Percentiles rank a stretch among this genome's conserved stretches.
Evolutionary conservation across 2,113 vertebrate species (phyloP).

Genomic region (Etheostoma spectabile): DNA sequence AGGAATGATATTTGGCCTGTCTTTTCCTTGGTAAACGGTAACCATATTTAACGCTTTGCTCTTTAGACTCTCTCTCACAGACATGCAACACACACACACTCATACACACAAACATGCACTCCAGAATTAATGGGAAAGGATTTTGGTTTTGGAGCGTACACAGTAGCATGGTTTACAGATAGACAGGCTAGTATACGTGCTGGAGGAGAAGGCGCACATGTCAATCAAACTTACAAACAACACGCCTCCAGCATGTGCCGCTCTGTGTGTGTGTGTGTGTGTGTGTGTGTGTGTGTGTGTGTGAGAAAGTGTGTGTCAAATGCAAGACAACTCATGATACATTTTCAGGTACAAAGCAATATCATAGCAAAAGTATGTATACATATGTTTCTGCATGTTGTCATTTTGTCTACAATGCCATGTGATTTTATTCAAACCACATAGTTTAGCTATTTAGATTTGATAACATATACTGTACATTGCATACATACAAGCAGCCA

Average conservation of each 20-base stretch:
- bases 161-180: constrained; percentile 44
- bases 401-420: neutral
- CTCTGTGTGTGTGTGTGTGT: too few species aligned
- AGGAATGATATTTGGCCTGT: neutral
- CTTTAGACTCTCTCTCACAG: neutral
- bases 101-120: constrained; percentile 4
- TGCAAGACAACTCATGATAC: neutral
- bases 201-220: constrained; percentile 31
- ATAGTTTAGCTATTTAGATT: neutral
- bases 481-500: neutral
- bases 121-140: constrained; percentile 28
- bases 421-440: neutral
- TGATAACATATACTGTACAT: neutral
- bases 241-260: constrained; percentile 18
- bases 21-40: constrained; percentile 1
- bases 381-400: neutral
- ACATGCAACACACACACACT: constrained; percentile 10
- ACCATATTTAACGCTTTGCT: constrained; percentile 10
- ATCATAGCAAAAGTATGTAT: neutral
- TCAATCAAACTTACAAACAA: constrained; percentile 44
- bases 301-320: constrained; percentile 1
- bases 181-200: constrained; percentile 39
- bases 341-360: neutral
- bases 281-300: too few species aligned
- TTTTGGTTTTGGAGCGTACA: constrained; percentile 68